phyloP scores from a whole-genome alignment of 2,797 vertebrate species.

The Molossus alvarezi region DNA sequence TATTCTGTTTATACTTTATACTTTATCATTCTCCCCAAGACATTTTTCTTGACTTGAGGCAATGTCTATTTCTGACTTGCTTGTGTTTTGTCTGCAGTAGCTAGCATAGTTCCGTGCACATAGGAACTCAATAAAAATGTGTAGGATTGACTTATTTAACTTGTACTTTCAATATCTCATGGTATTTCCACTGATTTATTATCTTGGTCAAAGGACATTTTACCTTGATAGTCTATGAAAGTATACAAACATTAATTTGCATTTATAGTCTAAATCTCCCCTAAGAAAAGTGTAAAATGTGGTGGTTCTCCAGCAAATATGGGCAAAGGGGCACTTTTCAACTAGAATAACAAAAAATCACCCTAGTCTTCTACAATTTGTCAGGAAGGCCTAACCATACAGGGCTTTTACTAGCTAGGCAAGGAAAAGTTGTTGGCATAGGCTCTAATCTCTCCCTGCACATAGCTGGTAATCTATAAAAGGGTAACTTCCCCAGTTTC shows the following conservation, averaged over 20 bases:
- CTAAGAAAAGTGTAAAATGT: constrained; percentile 51
- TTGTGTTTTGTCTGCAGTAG: constrained; percentile 53
- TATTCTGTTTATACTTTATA: constrained; percentile 42
- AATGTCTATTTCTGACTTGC: constrained; percentile 50
- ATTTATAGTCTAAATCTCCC: constrained; percentile 11
- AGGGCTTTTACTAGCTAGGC: not conserved
- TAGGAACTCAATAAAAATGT: constrained; percentile 61
- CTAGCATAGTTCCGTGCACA: constrained; percentile 31
- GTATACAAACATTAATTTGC: constrained; percentile 59
- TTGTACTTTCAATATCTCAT: constrained; percentile 45
- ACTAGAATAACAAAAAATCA: not conserved
- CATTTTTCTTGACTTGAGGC: constrained; percentile 60
- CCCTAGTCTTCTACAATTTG: constrained; percentile 5
- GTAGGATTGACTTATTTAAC: constrained; percentile 61
- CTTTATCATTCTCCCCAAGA: constrained; percentile 32
- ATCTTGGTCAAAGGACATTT: constrained; percentile 62
- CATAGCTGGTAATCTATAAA: not conserved
- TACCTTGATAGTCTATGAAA: constrained; percentile 49
- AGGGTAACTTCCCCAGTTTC: not conserved
- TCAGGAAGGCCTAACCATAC: not conserved
- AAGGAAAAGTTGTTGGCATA: not conserved
- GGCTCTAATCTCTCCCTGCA: not conserved
- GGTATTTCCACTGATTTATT: constrained; percentile 65
- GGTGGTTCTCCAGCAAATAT: constrained; percentile 40
- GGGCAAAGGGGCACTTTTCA: not conserved